phyloP scores from a whole-genome alignment of 2,113 vertebrate species.

The Gallinago paraguaiae region DNA sequence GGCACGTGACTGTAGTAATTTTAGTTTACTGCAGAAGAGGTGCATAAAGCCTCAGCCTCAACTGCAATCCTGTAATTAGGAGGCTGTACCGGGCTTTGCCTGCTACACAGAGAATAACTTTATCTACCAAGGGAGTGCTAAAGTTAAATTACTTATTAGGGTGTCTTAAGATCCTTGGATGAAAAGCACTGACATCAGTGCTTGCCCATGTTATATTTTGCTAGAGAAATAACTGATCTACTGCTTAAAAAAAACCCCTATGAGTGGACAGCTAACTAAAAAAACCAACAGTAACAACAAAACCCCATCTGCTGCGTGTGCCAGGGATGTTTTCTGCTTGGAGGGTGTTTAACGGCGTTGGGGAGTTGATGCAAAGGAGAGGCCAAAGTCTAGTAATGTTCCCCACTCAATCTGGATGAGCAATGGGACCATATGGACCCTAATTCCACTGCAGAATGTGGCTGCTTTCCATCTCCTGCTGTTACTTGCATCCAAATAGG shows the following conservation, averaged over 20 bases:
- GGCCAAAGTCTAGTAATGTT: not conserved
- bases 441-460: conserved; percentile 4
- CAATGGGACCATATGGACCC: conserved; percentile 22
- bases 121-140: not conserved
- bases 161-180: not conserved
- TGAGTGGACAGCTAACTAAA: not conserved
- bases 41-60: not conserved
- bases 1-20: not conserved
- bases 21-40: not conserved
- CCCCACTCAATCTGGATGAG: conserved; percentile 10
- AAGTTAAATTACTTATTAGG: not conserved
- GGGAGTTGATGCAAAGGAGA: not conserved
- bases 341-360: not conserved
- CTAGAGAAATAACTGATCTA: not conserved
- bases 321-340: not conserved
- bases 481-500: not conserved
- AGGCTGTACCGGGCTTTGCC: not conserved
- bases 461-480: conserved; percentile 30
- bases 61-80: not conserved
- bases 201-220: not conserved
- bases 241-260: not conserved
- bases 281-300: not conserved
- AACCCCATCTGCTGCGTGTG: not conserved
- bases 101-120: not conserved
- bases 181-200: not conserved